phyloP scores from a whole-genome alignment of 2,888 invertebrate species.

The Stenodera caucasica region DNA sequence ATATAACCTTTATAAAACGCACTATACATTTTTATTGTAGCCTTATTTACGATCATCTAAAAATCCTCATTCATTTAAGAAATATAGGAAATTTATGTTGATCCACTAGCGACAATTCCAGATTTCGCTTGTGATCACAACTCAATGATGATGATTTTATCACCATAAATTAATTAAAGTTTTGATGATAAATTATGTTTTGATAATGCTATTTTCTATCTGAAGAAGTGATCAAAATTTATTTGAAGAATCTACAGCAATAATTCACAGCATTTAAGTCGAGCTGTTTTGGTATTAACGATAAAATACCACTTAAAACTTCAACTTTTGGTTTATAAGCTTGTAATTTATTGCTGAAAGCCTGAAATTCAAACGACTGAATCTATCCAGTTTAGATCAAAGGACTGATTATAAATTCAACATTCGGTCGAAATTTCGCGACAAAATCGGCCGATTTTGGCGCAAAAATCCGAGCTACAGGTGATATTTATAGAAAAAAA shows the following conservation, averaged over 20 bases:
- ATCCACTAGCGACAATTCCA: no score
- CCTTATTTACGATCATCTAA: no score
- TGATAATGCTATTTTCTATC: neutral
- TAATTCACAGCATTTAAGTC: neutral
- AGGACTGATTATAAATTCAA: conserved; percentile 8
- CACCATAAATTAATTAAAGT: neutral
- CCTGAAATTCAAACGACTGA: conserved; percentile 21
- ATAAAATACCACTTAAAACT: conserved; percentile 9
- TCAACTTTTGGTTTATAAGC: conserved; percentile 19
- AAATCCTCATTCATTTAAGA: no score
- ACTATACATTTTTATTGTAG: conserved; percentile 29
- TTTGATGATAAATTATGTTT: neutral
- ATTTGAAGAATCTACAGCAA: conserved; percentile 1
- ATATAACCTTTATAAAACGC: conserved; percentile 24
- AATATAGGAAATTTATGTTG: no score
- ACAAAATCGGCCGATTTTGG: neutral
- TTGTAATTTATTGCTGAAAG: conserved; percentile 21
- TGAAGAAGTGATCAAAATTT: neutral
- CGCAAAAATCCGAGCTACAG: no score
- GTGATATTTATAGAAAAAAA: no score
- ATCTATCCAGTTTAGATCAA: conserved; percentile 25
- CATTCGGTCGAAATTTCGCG: conserved; percentile 10
- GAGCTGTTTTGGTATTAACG: conserved; percentile 3
- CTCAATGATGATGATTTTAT: neutral
- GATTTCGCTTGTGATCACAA: no score